Base-by-base conservation (phyloP, 2,797 vertebrate genomes). In the Malurus leucopterus region DNA sequence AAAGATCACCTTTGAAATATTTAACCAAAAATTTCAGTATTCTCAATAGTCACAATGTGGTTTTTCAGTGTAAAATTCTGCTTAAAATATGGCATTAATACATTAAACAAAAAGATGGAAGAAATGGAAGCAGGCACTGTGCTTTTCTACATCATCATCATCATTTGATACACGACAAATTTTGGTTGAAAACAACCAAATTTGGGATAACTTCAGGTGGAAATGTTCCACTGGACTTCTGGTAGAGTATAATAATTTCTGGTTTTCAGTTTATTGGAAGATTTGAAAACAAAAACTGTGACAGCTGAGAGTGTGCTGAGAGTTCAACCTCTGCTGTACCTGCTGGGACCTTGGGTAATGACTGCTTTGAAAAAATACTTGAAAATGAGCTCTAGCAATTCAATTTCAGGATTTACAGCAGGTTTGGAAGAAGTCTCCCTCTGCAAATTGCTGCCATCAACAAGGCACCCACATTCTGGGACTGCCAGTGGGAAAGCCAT, bases 131-230 rank as follows among this genome's bases (percentile, higher is more conserved):
- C 6, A 21, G 32, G 15, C 23, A 13, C 8, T 34, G 4, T 9
- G 12, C 15, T 82, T 77, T 65, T 29, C 51, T 69, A 87, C 58
- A 62, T 30, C 27, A 24, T 72, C 27, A 24, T 72, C 17, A 6
- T 79, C 1, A 44, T 57, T 62, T 40, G 20, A 40, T 46, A 30
- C 30, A 11, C 5, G 43, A 6, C 12, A 79, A 50, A 8, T 50
- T 76, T 47, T 0, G 0, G 20, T 14, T 59, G 43, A 44, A 72
- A 70, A 54, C 0, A 1, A 36, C 36, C 36, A 36, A 36, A 36
- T 11, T 36, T 36, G 11, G 41, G 14, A 16, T 43, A 32, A 76
- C 70, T 59, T 70, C 20, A 67, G 29, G 36, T 69, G 6, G n/a
- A 40, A 62, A 9, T 22, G 8, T 36, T 72, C 44, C 44, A 23